Base-by-base conservation (phyloP, 2,797 vertebrate genomes). In the Intellagama lesueurii region DNA sequence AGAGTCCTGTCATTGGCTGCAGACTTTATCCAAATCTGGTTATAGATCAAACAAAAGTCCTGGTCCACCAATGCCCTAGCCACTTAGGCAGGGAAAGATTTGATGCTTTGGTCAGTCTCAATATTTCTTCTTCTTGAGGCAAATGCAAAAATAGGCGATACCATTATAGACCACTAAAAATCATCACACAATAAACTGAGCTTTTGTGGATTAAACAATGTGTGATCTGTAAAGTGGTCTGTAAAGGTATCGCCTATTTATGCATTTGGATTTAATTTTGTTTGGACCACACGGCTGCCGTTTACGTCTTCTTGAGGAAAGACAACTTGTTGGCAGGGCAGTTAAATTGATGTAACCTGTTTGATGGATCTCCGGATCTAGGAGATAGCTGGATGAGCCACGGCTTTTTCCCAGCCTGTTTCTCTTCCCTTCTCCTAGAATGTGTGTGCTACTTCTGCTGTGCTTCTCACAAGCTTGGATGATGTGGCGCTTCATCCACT, bases 401-500 rank as follows among this genome's bases (percentile, higher is more conserved):
- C 2, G 11, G 77, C 7, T 72, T n/a, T 4, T 44, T 96, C 91
- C 94, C 92, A 95, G 79, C 87, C 79, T 87, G 66, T 81, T 85
- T 90, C 92, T 94, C 87, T 90, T 8, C 19, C 28, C 28, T 19
- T 64, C 82, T 30, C 86, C 7, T 96, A 99, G 99, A 97, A 97
- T 99, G 96, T 97, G 96, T 17, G 97, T 99, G 96, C 96, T 99
- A 92, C 97, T 98, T 91, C 95, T 99, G 97, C 98, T 98, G 90
- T 99, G 98, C 93, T 96, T 98, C 75, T 99, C 98, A 90, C 99
- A 99, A 95, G 98, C 98, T 76, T 99, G 98, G 97, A 97, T 99
- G 89, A 99, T 99, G 96, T 99, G 99, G 99, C 98, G 98, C 96
- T 99, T 99, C 95, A 99, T 99, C 96, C 98, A 98, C 93, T 99